Evolutionary conservation across 2,888 invertebrate species (phyloP).

Genomic region (Drosophila paranaensis): DNA sequence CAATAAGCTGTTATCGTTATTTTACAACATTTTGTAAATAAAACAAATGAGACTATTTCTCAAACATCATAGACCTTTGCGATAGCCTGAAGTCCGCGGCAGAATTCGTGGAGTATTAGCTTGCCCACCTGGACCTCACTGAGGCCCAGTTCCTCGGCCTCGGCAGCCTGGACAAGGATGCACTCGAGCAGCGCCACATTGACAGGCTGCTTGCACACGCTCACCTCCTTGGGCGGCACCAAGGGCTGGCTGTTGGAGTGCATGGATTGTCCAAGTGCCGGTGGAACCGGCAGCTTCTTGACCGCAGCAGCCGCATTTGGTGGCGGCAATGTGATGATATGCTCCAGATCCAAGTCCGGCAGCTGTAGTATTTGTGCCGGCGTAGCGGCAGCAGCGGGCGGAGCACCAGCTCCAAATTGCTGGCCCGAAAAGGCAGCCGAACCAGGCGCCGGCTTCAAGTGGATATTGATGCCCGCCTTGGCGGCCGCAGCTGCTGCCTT

Average conservation of each 20-base stretch:
- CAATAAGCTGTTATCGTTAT: background rate
- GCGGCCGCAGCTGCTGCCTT: constrained; percentile 63
- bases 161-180: constrained; percentile 41
- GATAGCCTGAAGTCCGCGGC: constrained; percentile 28
- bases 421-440: constrained; percentile 12
- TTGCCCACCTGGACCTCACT: constrained; percentile 36
- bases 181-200: constrained; percentile 53
- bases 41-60: background rate
- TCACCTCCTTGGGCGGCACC: constrained; percentile 23
- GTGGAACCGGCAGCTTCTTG: constrained; percentile 3
- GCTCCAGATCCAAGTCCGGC: constrained; percentile 27
- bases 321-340: constrained; percentile 37
- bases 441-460: constrained; percentile 20
- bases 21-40: background rate
- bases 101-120: constrained; percentile 51
- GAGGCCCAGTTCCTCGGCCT: constrained; percentile 49
- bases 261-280: background rate
- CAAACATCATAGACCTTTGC: constrained; percentile 16
- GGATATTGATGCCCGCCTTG: constrained; percentile 47
- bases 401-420: constrained; percentile 3
- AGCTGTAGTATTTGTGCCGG: constrained; percentile 21
- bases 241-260: background rate
- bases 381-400: background rate
- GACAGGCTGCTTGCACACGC: constrained; percentile 39
- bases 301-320: constrained; percentile 3